These are phyloP conservation scores for Steatocranus sp. DNA, from an alignment of 2,797 vertebrate genomes.

Conservation along the genomic window DNA sequence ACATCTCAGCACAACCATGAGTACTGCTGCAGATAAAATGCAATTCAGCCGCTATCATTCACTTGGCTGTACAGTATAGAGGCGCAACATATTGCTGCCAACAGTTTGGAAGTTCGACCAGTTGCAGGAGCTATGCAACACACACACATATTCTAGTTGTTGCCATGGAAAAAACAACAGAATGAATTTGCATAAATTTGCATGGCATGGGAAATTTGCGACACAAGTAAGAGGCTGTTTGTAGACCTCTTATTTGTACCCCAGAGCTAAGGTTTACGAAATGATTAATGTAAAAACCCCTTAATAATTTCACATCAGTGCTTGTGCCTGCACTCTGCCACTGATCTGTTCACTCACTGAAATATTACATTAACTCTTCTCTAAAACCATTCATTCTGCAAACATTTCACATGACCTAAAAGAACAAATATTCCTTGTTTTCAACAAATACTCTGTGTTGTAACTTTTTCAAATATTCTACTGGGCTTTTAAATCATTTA, in stretches of 20 bases:
- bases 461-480: not conserved
- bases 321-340: not conserved
- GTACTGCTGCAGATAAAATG: slow-evolving; percentile 1
- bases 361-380: not conserved
- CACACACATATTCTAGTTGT: not conserved
- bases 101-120: not conserved
- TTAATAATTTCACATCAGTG: not conserved
- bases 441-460: not conserved
- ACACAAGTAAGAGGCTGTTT: not conserved
- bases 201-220: slow-evolving; percentile 5
- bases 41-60: slow-evolving; percentile 6
- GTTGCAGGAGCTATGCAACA: not conserved
- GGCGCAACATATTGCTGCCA: not conserved
- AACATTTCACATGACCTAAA: not conserved
- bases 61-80: not conserved
- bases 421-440: not conserved
- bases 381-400: not conserved
- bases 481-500: not conserved
- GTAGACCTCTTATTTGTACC: not conserved
- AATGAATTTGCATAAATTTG: slow-evolving; percentile 37
- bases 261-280: not conserved
- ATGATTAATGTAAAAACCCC: not conserved
- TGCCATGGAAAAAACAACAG: slow-evolving; percentile 10
- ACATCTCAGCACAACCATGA: slow-evolving; percentile 11
- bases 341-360: not conserved